These are phyloP conservation scores for Eristalinus sepulchralis DNA, from an alignment of 2,888 invertebrate genomes.

Conservation along the genomic window DNA sequence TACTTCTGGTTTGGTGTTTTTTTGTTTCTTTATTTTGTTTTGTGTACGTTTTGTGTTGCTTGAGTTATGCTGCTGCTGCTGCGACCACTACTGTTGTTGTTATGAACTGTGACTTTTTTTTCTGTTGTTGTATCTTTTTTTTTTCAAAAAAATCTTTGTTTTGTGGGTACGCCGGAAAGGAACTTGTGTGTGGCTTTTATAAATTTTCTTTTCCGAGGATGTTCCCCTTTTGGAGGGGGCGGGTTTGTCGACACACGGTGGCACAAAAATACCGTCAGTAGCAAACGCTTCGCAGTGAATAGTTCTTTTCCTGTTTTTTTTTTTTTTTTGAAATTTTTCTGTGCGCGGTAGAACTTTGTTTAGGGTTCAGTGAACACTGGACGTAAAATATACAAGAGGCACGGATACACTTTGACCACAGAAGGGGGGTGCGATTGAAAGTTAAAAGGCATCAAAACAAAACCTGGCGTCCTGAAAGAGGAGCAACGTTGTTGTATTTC, in stretches of 20 bases:
- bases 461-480: not conserved
- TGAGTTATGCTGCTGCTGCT: not conserved
- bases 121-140: not conserved
- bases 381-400: not conserved
- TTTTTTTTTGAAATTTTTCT: not conserved
- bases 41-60: conserved; percentile 5
- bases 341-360: conserved; percentile 13
- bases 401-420: conserved; percentile 7
- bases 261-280: not conserved
- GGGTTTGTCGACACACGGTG: not conserved
- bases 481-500: not conserved
- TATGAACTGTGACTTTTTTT: not conserved
- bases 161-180: conserved; percentile 40
- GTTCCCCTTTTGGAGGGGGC: conserved; percentile 6
- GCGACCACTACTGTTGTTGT: not conserved
- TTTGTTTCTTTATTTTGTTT: not conserved
- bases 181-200: conserved; percentile 55
- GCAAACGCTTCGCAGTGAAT: not conserved
- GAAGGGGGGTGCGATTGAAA: not conserved
- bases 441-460: conserved; percentile 7
- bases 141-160: not conserved
- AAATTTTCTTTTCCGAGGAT: conserved; percentile 15
- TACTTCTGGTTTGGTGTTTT: not conserved
- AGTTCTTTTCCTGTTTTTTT: not conserved
- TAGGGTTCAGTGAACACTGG: conserved; percentile 17